A percentile compares a stretch with the other conserved stretches of the same genome.
These are phyloP conservation scores for Drosophila kepulauana DNA, from an alignment of 1,140 invertebrate genomes.

Conservation along the genomic window DNA sequence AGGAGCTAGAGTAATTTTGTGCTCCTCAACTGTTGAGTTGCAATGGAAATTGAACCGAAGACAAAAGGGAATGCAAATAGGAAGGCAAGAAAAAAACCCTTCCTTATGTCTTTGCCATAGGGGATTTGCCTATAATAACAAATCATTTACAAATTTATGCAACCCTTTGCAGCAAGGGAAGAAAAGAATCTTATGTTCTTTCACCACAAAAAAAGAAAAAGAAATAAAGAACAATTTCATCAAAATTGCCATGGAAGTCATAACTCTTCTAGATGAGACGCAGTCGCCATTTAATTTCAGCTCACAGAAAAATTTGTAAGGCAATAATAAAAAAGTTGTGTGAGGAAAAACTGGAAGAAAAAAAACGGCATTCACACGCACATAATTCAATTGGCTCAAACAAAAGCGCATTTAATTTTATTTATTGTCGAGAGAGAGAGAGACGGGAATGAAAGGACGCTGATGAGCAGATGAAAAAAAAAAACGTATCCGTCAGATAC, in stretches of 20 bases:
- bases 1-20: no score
- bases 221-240: constrained; percentile 22
- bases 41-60: neutral
- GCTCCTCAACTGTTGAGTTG: neutral
- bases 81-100: neutral
- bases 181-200: neutral
- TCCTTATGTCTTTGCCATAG: neutral
- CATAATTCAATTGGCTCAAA: constrained; percentile 82
- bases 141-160: constrained; percentile 34
- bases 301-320: constrained; percentile 29
- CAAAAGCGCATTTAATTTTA: constrained; percentile 83
- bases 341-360: constrained; percentile 29
- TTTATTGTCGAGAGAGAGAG: constrained; percentile 65
- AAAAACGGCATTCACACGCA: constrained; percentile 76
- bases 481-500: constrained; percentile 52
- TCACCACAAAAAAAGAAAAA: neutral
- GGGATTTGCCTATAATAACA: constrained; percentile 3
- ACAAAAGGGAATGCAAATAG: neutral
- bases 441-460: constrained; percentile 32
- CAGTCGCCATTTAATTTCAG: constrained; percentile 36
- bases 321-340: constrained; percentile 24
- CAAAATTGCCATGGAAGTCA: constrained; percentile 36
- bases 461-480: constrained; percentile 62
- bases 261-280: constrained; percentile 34
- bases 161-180: neutral